These are phyloP conservation scores for Dynastes grantii DNA, from an alignment of 2,888 invertebrate genomes.

Conservation along the genomic window DNA sequence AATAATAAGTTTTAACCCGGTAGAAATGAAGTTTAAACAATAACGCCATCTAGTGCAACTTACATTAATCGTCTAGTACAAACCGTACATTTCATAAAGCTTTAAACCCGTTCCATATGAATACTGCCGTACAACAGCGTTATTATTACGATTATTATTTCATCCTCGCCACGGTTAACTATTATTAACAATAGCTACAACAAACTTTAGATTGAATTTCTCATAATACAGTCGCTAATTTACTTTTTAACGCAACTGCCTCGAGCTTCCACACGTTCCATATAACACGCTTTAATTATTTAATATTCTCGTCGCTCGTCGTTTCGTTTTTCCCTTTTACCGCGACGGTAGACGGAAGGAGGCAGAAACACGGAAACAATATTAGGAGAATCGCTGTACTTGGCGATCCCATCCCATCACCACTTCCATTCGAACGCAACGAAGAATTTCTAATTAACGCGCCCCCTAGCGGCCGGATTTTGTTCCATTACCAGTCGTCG, in stretches of 20 bases:
- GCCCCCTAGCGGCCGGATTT: background rate
- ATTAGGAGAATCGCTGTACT: slow-evolving; percentile 2
- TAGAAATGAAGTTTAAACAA: no score
- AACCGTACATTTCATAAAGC: no score
- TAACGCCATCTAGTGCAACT: no score
- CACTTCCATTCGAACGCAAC: background rate
- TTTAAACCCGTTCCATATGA: no score
- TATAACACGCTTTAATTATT: slow-evolving; percentile 9
- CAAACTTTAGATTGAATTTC: slow-evolving; percentile 4
- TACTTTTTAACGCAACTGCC: background rate
- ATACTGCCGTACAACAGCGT: no score
- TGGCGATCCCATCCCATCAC: no score
- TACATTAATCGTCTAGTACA: no score
- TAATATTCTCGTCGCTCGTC: slow-evolving; percentile 2
- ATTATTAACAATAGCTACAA: slow-evolving; percentile 10
- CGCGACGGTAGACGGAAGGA: background rate
- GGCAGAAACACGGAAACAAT: slow-evolving; percentile 7
- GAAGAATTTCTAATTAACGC: slow-evolving; percentile 19
- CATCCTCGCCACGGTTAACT: no score
- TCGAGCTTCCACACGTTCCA: background rate
- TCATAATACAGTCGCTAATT: background rate
- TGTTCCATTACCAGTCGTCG: background rate
- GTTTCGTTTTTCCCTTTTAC: background rate
- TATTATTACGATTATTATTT: no score
- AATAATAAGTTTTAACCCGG: no score